Evolutionary conservation across 2,113 vertebrate genomes (phyloP), one percentile per base, ranked within the genome.

Genomic region (Syngnathus typhle): DNA sequence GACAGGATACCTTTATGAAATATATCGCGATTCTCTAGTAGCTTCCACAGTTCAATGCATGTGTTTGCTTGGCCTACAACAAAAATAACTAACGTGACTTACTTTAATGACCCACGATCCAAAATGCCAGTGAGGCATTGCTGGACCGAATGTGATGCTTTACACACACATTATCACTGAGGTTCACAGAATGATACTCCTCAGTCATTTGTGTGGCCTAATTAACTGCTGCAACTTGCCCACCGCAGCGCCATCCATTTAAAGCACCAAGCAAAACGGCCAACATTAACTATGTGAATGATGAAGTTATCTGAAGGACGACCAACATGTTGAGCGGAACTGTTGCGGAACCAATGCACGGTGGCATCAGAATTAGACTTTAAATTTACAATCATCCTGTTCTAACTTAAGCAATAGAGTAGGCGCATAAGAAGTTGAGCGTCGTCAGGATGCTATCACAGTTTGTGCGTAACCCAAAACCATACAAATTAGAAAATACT

Each of bases 1-100:
- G 87, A 90, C 85, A 79, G 81, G 77, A 85, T 88, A 84, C 83
- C 82, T 85, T 80, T 87, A 78, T 89, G 85, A 88, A 87, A 87
- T 87, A 89, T 87, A 88, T 74, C 80, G 68, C 69, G 63, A 77
- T 38, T 62, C 64, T 68, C 64, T 63, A 56, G 73, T 78, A 78
- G 64, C 81, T 76, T 84, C 72, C 68, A 76, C 86, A 81, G 69
- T 87, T 88, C 80, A 76, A 64, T 77, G 81, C 72, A 65, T 74
- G 66, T 64, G 67, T 67, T 70, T 68, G 74, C n/a, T 71, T 68
- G 62, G 71, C 70, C 74, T 66, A 69, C 62, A 11, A 62, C 39
- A 62, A 43, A 13, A 15, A 11, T n/a, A 62, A 43, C 39, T 6
- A 61, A 41, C 21, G n/a, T 43, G 38, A 23, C 18, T 66, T 67